A percentile compares a stretch with the other conserved stretches of the same genome.
These are phyloP conservation scores for Polylopha cassiicola DNA, from an alignment of 2,888 invertebrate species.

Conservation along the genomic window DNA sequence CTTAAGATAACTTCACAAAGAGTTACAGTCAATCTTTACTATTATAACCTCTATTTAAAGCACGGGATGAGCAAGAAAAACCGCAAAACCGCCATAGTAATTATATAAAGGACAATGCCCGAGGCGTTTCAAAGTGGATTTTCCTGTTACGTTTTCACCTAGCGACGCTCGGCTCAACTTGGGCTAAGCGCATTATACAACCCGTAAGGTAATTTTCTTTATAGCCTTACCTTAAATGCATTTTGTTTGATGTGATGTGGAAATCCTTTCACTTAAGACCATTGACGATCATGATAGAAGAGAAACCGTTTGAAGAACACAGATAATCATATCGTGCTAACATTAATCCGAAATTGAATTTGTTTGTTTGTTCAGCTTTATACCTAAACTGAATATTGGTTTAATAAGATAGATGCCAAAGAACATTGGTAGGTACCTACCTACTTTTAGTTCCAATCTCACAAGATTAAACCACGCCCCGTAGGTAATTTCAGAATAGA, in stretches of 20 bases:
- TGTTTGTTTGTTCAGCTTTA: too few relatives aligned
- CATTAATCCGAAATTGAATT: too few relatives aligned
- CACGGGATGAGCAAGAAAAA: conserved; percentile 26
- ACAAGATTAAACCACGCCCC: conserved; percentile 5
- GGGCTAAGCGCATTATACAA: conserved; percentile 23
- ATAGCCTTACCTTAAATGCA: background rate
- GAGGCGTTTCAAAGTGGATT: conserved; percentile 44
- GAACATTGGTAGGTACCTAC: background rate
- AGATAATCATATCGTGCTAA: too few relatives aligned
- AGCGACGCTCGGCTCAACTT: conserved; percentile 27
- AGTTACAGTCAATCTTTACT: conserved; percentile 27
- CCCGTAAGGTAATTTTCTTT: conserved; percentile 16
- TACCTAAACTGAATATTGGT: too few relatives aligned
- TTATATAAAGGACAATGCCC: conserved; percentile 38
- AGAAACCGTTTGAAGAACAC: too few relatives aligned
- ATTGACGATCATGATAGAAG: too few relatives aligned
- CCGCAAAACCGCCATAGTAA: conserved; percentile 26
- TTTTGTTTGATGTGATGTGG: background rate
- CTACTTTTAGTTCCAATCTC: background rate
- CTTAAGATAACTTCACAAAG: too few relatives aligned
- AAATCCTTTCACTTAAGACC: too few relatives aligned
- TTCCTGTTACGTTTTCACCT: conserved; percentile 38
- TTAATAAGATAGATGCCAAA: too few relatives aligned
- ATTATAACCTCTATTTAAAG: conserved; percentile 34
- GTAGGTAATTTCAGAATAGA: too few relatives aligned